Conservation (phyloP, 2,888 invertebrate genomes). For the Caenorhabditis sinica region DNA sequence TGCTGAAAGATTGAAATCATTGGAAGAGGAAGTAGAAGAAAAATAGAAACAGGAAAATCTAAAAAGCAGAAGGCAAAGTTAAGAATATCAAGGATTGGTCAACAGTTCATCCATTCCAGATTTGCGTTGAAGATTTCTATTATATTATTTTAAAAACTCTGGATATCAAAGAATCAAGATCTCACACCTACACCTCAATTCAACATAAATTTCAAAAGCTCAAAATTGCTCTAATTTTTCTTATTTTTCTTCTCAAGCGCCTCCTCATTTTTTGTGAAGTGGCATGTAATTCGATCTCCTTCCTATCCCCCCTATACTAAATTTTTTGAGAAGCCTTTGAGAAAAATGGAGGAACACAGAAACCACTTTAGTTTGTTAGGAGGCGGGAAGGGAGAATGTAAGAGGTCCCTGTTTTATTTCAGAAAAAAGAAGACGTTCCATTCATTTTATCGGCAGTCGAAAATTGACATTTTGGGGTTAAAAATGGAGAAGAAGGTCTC, state of each 20-base stretch:
- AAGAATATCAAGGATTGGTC: too few species aligned
- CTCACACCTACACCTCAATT: too few species aligned
- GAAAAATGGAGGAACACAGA: conserved; percentile 14
- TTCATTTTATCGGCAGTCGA: conserved; percentile 1
- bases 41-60: not conserved
- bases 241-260: not conserved
- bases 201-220: not conserved
- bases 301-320: conserved; percentile 14
- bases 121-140: too few species aligned
- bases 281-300: conserved; percentile 12
- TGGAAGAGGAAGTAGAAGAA: not conserved
- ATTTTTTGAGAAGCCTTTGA: conserved; percentile 19
- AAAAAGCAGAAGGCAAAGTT: too few species aligned
- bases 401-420: conserved; percentile 1
- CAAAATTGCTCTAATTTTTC: not conserved
- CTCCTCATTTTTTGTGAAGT: conserved; percentile 6
- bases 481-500: conserved; percentile 1
- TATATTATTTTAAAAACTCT: too few species aligned
- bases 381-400: not conserved
- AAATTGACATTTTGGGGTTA: conserved; percentile 22
- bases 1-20: conserved; percentile 3
- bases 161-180: too few species aligned
- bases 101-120: too few species aligned
- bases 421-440: not conserved
- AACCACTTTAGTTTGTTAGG: conserved; percentile 32